Evolutionary conservation across 2,113 vertebrate species (phyloP).

Genomic region (Dipodomys spectabilis): DNA sequence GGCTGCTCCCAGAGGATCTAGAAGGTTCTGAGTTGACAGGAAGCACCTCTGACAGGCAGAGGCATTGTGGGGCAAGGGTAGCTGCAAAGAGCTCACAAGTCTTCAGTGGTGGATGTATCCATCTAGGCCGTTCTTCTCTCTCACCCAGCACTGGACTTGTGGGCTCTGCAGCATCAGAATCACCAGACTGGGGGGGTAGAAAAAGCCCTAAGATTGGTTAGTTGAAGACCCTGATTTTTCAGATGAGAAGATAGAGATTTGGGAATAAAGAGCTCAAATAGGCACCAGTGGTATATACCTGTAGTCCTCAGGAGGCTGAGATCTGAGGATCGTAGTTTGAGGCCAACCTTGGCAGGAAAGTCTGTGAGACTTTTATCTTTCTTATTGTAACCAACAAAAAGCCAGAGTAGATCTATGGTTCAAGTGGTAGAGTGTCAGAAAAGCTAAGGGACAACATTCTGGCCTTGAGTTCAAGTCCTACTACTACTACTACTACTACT

Average conservation of each 20-base stretch:
- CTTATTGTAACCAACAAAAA: too few species aligned
- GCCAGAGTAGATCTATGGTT: too few species aligned
- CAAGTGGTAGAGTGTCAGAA: too few species aligned
- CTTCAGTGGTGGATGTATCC: neutral
- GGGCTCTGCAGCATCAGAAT: neutral
- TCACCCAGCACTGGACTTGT: accelerated
- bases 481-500: too few species aligned
- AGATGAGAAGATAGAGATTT: constrained; percentile 34
- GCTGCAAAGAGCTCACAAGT: neutral
- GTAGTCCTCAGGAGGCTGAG: too few species aligned
- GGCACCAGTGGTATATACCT: too few species aligned
- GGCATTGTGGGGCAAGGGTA: neutral
- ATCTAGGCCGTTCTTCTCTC: neutral
- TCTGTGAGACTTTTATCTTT: too few species aligned
- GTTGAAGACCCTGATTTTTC: neutral
- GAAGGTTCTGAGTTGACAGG: neutral
- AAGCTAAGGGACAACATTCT: too few species aligned
- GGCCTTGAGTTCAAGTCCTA: too few species aligned
- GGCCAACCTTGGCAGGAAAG: too few species aligned
- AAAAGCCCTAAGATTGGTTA: neutral
- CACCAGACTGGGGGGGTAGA: neutral
- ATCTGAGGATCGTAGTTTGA: too few species aligned
- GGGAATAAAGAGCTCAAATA: too few species aligned
- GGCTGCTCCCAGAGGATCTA: neutral
- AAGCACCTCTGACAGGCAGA: neutral